Conservation (phyloP, 2,888 invertebrate species). For the Crepidodera aurea region DNA sequence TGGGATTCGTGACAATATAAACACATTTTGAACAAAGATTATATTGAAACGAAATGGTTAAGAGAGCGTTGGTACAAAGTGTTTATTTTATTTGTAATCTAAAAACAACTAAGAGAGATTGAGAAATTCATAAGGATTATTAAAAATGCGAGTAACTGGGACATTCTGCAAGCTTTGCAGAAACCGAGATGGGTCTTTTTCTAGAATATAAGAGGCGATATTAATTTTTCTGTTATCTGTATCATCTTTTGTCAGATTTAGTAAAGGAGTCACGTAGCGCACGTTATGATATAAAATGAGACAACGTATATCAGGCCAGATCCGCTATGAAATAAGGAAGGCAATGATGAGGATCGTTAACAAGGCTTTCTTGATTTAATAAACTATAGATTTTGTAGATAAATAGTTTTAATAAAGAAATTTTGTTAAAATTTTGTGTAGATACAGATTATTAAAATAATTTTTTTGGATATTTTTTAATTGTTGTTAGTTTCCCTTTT, state of each 20-base stretch:
- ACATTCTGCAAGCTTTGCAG: no score
- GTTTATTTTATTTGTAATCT: no score
- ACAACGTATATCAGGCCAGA: conserved; percentile 14
- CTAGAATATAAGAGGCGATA: neutral
- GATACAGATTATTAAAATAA: no score
- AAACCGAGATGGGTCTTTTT: neutral
- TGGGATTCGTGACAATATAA: no score
- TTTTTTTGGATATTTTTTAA: no score
- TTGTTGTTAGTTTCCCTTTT: no score
- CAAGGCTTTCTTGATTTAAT: conserved; percentile 7
- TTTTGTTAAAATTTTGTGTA: neutral
- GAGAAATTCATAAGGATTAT: no score
- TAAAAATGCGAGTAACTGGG: no score
- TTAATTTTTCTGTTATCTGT: conserved; percentile 23
- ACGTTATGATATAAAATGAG: conserved; percentile 14
- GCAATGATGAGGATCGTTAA: conserved; percentile 8
- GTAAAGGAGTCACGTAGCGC: conserved; percentile 18
- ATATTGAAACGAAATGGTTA: no score
- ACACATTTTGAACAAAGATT: no score
- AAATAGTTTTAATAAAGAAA: neutral
- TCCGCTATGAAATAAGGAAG: neutral
- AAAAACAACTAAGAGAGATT: no score
- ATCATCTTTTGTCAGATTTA: conserved; percentile 14
- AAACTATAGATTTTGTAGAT: conserved; percentile 6
- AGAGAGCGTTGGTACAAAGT: no score